phyloP scores from a whole-genome alignment of 2,888 invertebrate genomes.

The Hirtodrosophila trivittata region DNA sequence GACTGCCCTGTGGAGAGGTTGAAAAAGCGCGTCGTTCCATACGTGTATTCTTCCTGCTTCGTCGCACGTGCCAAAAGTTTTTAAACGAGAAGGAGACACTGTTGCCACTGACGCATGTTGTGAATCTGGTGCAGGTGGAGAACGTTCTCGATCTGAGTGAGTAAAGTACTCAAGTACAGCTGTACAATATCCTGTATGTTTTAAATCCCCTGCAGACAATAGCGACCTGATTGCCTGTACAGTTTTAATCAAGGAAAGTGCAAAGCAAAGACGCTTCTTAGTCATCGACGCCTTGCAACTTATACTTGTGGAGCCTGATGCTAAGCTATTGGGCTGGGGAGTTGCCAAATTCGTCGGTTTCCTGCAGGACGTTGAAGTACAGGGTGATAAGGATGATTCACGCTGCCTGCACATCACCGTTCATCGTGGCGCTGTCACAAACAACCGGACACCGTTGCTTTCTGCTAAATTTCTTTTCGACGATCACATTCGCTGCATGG shows the following conservation, averaged over 20 bases:
- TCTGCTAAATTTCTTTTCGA: slow-evolving; percentile 98
- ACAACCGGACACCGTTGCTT: slow-evolving; percentile 91
- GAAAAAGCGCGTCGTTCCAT: slow-evolving; percentile 95
- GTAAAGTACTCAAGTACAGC: slow-evolving; percentile 64
- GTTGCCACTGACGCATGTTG: slow-evolving; percentile 94
- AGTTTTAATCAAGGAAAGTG: slow-evolving; percentile 94
- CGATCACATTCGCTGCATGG: slow-evolving; percentile 99
- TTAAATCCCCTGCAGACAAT: slow-evolving; percentile 89
- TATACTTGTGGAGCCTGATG: slow-evolving; percentile 98
- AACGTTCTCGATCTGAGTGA: slow-evolving; percentile 98
- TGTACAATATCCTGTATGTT: neutral
- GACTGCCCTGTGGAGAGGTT: slow-evolving; percentile 98
- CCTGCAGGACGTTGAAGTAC: slow-evolving; percentile 96
- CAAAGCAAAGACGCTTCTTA: slow-evolving; percentile 95
- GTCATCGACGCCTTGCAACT: slow-evolving; percentile 98
- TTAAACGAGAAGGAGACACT: slow-evolving; percentile 93
- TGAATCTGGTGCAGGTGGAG: slow-evolving; percentile 95
- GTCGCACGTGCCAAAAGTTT: slow-evolving; percentile 91
- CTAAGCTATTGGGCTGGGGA: slow-evolving; percentile 97
- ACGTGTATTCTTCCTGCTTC: slow-evolving; percentile 94
- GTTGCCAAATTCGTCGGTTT: slow-evolving; percentile 98
- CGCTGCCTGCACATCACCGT: slow-evolving; percentile 97
- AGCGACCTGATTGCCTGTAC: slow-evolving; percentile 98
- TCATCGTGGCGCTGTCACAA: slow-evolving; percentile 89
- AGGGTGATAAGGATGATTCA: slow-evolving; percentile 98